These are phyloP conservation scores for Malacosoma neustria DNA, from an alignment of 2,888 invertebrate species.

Conservation along the genomic window DNA sequence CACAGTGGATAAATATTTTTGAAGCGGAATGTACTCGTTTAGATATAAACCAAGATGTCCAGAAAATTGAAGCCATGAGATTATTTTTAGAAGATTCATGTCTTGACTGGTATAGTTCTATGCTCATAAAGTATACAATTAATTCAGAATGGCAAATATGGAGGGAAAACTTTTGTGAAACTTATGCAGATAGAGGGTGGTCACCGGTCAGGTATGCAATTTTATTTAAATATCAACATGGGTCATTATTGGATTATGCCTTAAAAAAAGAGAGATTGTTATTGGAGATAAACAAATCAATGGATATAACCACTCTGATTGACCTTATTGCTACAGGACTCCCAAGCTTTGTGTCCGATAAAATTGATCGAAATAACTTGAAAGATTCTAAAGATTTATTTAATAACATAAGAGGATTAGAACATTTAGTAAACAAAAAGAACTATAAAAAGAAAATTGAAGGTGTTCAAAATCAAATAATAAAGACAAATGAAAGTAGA, in stretches of 20 bases:
- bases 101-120: too few relatives aligned
- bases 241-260: constrained; percentile 13
- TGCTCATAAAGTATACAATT: too few relatives aligned
- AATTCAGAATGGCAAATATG: too few relatives aligned
- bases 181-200: constrained; percentile 11
- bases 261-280: constrained; percentile 14
- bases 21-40: too few relatives aligned
- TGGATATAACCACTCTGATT: constrained; percentile 5
- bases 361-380: constrained; percentile 10
- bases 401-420: constrained; percentile 8
- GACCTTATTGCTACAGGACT: constrained; percentile 10
- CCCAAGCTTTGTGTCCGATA: constrained; percentile 12
- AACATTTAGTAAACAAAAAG: constrained; percentile 7
- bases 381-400: constrained; percentile 10
- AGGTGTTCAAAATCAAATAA: not conserved
- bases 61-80: too few relatives aligned
- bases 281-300: constrained; percentile 8
- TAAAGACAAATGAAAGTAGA: constrained; percentile 1
- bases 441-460: too few relatives aligned
- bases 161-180: constrained; percentile 2
- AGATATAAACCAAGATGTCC: too few relatives aligned
- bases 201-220: constrained; percentile 15
- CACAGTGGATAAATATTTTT: too few relatives aligned
- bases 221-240: constrained; percentile 12
- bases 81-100: too few relatives aligned